Evolutionary conservation across 2,113 vertebrate genomes (phyloP).

Genomic region (Ancistrus triradiatus): DNA sequence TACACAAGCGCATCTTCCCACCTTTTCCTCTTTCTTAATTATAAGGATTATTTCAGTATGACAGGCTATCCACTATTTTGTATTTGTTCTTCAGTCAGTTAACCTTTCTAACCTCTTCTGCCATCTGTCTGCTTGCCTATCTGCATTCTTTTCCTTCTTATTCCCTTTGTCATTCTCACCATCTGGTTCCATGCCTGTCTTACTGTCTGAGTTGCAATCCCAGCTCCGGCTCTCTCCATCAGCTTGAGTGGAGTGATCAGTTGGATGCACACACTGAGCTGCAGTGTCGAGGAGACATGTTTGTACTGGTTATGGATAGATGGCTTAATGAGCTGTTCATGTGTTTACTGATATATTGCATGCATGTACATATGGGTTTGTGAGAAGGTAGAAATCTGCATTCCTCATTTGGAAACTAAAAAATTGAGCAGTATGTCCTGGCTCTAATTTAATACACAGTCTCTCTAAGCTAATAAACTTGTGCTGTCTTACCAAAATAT

Average conservation of each 20-base stretch:
- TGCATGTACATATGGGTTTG: too few relatives aligned
- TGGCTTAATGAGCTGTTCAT: too few relatives aligned
- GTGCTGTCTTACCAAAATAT: too few relatives aligned
- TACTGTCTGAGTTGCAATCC: neutral
- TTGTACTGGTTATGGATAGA: too few relatives aligned
- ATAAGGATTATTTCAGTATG: neutral
- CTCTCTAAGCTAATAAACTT: too few relatives aligned
- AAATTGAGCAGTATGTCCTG: too few relatives aligned
- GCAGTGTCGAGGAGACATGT: too few relatives aligned
- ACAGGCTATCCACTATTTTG: neutral
- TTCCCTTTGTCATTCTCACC: neutral
- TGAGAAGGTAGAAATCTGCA: too few relatives aligned
- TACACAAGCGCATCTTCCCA: neutral
- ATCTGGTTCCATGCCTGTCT: neutral
- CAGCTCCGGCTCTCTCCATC: slow-evolving; percentile 7
- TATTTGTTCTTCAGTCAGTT: neutral
- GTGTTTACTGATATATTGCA: too few relatives aligned
- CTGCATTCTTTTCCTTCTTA: neutral
- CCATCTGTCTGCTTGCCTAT: neutral
- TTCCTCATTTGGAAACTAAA: too few relatives aligned
- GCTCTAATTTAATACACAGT: too few relatives aligned
- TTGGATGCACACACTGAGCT: neutral
- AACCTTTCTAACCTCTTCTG: neutral
- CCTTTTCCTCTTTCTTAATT: neutral
- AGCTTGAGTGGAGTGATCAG: slow-evolving; percentile 4